These are phyloP conservation scores for Macroramphosus scolopax DNA, from an alignment of 2,797 vertebrate species.

Conservation along the genomic window DNA sequence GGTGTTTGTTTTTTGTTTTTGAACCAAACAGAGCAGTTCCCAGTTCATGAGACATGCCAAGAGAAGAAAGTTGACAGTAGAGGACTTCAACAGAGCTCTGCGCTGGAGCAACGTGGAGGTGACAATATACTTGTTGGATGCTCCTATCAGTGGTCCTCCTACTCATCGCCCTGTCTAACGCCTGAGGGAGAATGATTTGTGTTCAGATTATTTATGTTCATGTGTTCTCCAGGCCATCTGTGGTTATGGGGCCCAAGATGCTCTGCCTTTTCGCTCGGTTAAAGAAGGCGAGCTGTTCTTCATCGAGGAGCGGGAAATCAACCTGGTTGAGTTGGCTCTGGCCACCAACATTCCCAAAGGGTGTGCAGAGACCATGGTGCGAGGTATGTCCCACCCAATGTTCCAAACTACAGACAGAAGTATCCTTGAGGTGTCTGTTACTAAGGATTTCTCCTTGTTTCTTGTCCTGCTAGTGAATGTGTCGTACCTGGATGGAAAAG, in stretches of 20 bases:
- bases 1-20: neutral
- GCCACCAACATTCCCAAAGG: conserved; percentile 92
- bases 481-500: conserved; percentile 91
- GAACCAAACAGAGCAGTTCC: conserved; percentile 85
- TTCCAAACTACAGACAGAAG: neutral
- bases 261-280: conserved; percentile 80
- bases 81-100: conserved; percentile 91
- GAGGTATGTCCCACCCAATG: conserved; percentile 64
- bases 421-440: neutral
- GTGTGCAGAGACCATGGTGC: conserved; percentile 87
- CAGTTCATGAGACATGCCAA: conserved; percentile 93
- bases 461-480: conserved; percentile 80
- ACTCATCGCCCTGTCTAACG: too few species aligned
- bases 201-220: neutral
- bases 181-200: too few species aligned
- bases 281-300: conserved; percentile 90
- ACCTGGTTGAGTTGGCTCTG: conserved; percentile 89
- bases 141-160: too few species aligned
- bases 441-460: conserved; percentile 5
- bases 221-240: conserved; percentile 77
- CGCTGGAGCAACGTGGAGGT: conserved; percentile 94
- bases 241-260: conserved; percentile 86
- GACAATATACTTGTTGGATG: too few species aligned
- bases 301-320: conserved; percentile 87
- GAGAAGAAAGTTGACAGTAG: conserved; percentile 87